These are phyloP conservation scores for Phania funesta DNA, from an alignment of 2,888 invertebrate species.

Conservation along the genomic window DNA sequence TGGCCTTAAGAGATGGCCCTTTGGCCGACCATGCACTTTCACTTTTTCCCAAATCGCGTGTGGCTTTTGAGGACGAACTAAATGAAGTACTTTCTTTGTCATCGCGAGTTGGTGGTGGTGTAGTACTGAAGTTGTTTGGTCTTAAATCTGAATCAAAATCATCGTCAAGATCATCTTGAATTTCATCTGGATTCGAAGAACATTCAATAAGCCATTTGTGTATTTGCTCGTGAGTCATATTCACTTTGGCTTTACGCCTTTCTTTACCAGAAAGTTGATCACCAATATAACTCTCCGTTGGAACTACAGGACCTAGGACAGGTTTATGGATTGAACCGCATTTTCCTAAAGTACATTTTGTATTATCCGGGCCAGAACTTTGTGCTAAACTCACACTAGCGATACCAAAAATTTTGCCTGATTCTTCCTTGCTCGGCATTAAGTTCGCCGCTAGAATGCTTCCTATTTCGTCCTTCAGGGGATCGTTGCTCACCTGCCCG, in stretches of 20 bases:
- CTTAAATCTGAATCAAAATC: conserved; percentile 78
- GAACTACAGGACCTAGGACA: conserved; percentile 79
- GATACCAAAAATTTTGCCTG: conserved; percentile 81
- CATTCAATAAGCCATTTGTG: conserved; percentile 85
- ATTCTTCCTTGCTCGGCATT: conserved; percentile 81
- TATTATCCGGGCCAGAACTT: conserved; percentile 80
- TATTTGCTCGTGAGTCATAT: conserved; percentile 86
- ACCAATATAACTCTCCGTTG: conserved; percentile 79
- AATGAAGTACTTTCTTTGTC: conserved; percentile 79
- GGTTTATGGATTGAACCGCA: conserved; percentile 81
- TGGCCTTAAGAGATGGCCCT: conserved; percentile 79
- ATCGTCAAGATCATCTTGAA: conserved; percentile 80
- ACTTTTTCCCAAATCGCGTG: conserved; percentile 77
- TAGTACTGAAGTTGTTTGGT: conserved; percentile 75
- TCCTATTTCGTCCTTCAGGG: conserved; percentile 78
- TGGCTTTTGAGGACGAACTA: conserved; percentile 78
- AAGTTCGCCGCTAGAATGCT: conserved; percentile 78
- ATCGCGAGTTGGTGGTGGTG: conserved; percentile 78
- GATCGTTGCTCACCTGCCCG: conserved; percentile 71
- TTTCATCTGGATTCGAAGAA: conserved; percentile 81
- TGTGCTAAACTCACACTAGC: conserved; percentile 80
- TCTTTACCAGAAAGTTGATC: conserved; percentile 80
- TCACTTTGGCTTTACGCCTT: conserved; percentile 83
- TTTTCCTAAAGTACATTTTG: conserved; percentile 80
- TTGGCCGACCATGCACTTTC: conserved; percentile 80